Percentiles rank a stretch among this genome's conserved stretches.
Evolutionary conservation across 2,797 vertebrate species (phyloP).

Genomic region (Kryptopterus vitreolus): DNA sequence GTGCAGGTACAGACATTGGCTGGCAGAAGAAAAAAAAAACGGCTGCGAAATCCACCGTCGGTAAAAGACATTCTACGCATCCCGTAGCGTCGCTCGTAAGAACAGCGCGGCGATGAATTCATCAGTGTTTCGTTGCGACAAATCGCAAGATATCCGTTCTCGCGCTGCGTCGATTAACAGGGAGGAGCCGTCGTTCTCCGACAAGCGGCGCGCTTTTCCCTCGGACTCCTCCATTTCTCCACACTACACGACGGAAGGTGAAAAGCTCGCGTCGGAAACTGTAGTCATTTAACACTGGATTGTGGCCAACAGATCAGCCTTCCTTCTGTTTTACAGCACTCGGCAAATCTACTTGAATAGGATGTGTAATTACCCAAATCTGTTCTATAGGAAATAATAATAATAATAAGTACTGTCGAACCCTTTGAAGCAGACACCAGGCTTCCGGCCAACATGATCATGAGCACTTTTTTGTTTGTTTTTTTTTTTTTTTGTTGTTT

Average conservation of each 20-base stretch:
- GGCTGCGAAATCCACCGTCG: too few relatives aligned
- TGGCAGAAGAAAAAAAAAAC: too few relatives aligned
- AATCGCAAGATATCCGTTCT: constrained; percentile 15
- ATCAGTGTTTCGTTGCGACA: constrained; percentile 18
- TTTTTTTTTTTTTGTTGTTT: constrained; percentile 52
- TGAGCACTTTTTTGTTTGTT: constrained; percentile 54
- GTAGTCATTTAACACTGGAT: constrained; percentile 70
- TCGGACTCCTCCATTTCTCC: constrained; percentile 33
- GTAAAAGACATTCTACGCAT: constrained; percentile 17
- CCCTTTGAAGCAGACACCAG: constrained; percentile 35
- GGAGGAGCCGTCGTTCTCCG: constrained; percentile 34
- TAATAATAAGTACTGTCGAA: not conserved
- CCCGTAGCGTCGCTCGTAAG: constrained; percentile 24
- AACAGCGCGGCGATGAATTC: constrained; percentile 10
- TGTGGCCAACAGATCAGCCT: constrained; percentile 51
- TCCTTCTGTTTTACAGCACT: constrained; percentile 57
- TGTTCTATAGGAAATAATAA: constrained; percentile 24
- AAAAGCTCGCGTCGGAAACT: constrained; percentile 36
- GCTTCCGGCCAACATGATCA: constrained; percentile 59
- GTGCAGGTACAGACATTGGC: constrained; percentile 23
- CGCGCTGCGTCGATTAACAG: constrained; percentile 17
- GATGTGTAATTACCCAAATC: constrained; percentile 53
- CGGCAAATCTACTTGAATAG: constrained; percentile 66
- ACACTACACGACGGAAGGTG: constrained; percentile 48
- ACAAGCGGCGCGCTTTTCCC: not conserved